A percentile compares a stretch with the other conserved stretches of the same genome.
These are phyloP conservation scores for Agapetus fuscipes DNA, from an alignment of 2,888 invertebrate species.

Conservation along the genomic window DNA sequence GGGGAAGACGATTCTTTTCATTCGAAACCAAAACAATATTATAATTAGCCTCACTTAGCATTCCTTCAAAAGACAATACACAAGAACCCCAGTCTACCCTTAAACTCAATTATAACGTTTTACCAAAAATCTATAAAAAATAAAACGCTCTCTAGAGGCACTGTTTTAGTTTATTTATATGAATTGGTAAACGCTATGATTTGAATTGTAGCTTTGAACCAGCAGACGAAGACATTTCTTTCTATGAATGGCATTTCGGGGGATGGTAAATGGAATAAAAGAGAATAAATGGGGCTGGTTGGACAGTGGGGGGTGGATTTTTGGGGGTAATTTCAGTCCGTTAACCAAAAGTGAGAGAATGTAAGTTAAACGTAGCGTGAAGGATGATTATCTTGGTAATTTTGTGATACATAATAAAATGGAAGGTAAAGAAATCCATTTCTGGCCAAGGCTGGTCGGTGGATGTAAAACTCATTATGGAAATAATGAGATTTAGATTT, in stretches of 20 bases:
- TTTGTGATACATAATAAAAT: slow-evolving; percentile 11
- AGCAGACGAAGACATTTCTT: slow-evolving; percentile 9
- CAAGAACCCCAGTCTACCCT: not conserved
- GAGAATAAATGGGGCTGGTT: slow-evolving; percentile 13
- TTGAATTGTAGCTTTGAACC: no score
- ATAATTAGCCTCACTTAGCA: slow-evolving; percentile 22
- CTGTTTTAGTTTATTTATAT: no score
- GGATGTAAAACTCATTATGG: no score
- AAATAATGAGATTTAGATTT: slow-evolving; percentile 2
- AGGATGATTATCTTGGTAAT: slow-evolving; percentile 19
- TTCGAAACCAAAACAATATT: slow-evolving; percentile 20
- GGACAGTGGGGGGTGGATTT: slow-evolving; percentile 8
- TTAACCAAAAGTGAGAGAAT: slow-evolving; percentile 16
- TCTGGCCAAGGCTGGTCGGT: no score
- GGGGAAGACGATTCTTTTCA: slow-evolving; percentile 16
- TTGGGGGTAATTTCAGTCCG: slow-evolving; percentile 21
- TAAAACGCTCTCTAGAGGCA: no score
- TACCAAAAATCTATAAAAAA: no score
- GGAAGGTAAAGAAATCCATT: slow-evolving; percentile 11
- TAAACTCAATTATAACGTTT: no score
- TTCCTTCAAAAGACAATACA: slow-evolving; percentile 8
- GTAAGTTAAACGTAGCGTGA: slow-evolving; percentile 17
- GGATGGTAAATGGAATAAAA: slow-evolving; percentile 16
- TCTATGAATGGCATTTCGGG: slow-evolving; percentile 4
- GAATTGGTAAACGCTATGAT: no score